Percentiles rank a stretch among this genome's conserved stretches.
Conservation (phyloP, 2,888 invertebrate species). For the Stratiomys singularior region DNA sequence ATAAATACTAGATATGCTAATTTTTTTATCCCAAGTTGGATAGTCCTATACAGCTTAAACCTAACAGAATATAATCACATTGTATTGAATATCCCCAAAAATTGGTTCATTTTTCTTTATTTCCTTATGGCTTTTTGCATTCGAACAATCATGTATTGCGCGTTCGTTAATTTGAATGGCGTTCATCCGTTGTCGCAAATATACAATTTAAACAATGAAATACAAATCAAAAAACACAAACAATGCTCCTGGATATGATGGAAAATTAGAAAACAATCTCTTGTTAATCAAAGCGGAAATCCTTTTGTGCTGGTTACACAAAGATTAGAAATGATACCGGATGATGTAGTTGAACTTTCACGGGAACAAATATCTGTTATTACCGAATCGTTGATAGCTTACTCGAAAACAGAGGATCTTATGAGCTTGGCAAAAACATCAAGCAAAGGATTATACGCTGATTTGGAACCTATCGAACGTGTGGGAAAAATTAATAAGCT, state of each 20-base stretch:
- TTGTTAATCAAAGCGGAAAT: conserved; percentile 68
- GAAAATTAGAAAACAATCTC: conserved; percentile 70
- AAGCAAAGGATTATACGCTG: conserved; percentile 82
- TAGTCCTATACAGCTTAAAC: too few relatives aligned
- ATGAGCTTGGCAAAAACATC: conserved; percentile 90
- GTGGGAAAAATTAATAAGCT: conserved; percentile 84
- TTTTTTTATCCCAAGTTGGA: too few relatives aligned
- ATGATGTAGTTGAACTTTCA: conserved; percentile 57
- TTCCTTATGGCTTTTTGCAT: conserved; percentile 26
- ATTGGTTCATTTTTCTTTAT: not conserved
- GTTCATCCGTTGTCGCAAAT: not conserved
- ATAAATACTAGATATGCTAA: too few relatives aligned
- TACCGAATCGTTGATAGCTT: conserved; percentile 61
- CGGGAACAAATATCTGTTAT: conserved; percentile 60
- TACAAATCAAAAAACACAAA: conserved; percentile 3
- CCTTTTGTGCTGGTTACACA: conserved; percentile 67
- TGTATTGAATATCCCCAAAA: not conserved
- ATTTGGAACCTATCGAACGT: conserved; percentile 75
- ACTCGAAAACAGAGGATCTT: conserved; percentile 75
- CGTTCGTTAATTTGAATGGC: conserved; percentile 22
- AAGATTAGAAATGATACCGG: conserved; percentile 60
- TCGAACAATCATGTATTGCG: conserved; percentile 1
- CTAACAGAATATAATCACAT: not conserved
- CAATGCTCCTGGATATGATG: conserved; percentile 3
- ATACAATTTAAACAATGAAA: not conserved